phyloP scores from a whole-genome alignment of 1,140 invertebrate species.

The Cherax destructor region DNA sequence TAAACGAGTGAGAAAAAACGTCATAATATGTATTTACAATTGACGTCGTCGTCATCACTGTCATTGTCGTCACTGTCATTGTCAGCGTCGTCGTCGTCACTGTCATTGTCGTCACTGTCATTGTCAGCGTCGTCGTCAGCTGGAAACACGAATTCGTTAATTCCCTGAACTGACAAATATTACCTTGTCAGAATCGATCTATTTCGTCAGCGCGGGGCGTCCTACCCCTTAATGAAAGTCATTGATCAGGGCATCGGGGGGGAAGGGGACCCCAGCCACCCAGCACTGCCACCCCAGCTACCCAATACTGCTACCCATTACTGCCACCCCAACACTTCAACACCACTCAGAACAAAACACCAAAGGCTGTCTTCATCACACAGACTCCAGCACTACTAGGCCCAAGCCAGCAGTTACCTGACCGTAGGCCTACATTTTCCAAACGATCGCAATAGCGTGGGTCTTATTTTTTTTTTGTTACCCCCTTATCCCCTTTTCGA shows the following conservation, averaged over 20 bases:
- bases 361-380: too few species aligned
- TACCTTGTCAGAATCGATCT: slow-evolving; percentile 12
- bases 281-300: background rate
- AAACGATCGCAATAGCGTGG: slow-evolving; percentile 9
- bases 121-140: background rate
- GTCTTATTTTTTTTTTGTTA: slow-evolving; percentile 32
- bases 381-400: too few species aligned
- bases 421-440: slow-evolving; percentile 18
- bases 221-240: slow-evolving; percentile 18
- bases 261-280: too few species aligned
- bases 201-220: slow-evolving; percentile 18
- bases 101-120: background rate
- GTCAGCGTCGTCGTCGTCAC: too few species aligned
- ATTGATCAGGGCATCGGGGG: slow-evolving; percentile 8
- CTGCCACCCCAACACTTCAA: too few species aligned
- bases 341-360: too few species aligned
- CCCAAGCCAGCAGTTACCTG: too few species aligned
- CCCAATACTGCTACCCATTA: background rate
- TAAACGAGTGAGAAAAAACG: too few species aligned
- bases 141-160: background rate
- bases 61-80: too few species aligned
- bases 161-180: slow-evolving; percentile 17
- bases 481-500: background rate
- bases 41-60: too few species aligned
- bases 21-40: too few species aligned